phyloP scores from a whole-genome alignment of 2,113 vertebrate genomes.

The Tylochromis polylepis region DNA sequence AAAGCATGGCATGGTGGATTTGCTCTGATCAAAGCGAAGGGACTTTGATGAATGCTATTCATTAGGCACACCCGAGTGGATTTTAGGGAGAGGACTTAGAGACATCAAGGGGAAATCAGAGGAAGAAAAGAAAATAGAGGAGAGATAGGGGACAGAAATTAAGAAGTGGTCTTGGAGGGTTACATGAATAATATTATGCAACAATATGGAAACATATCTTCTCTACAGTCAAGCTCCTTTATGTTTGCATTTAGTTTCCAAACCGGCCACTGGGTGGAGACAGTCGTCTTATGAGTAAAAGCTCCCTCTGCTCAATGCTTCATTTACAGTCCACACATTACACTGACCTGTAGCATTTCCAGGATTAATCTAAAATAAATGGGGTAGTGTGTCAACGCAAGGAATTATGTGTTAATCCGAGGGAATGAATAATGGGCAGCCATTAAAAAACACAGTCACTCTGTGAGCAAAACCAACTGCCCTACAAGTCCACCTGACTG shows the following conservation, averaged over 20 bases:
- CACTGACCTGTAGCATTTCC: constrained; percentile 54
- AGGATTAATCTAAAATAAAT: constrained; percentile 60
- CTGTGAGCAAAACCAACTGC: constrained; percentile 24
- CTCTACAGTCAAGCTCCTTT: not conserved
- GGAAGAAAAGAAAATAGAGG: not conserved
- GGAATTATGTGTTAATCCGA: constrained; percentile 51
- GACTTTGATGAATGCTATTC: constrained; percentile 76
- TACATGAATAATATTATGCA: constrained; percentile 25
- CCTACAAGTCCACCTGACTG: constrained; percentile 42
- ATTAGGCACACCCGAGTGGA: constrained; percentile 63
- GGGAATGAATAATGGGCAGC: constrained; percentile 53
- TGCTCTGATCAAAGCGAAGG: constrained; percentile 65
- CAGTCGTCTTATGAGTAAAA: constrained; percentile 53
- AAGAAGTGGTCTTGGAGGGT: not conserved
- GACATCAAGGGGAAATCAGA: constrained; percentile 20
- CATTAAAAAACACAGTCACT: constrained; percentile 44
- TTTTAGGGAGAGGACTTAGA: constrained; percentile 21
- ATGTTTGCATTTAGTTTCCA: not conserved
- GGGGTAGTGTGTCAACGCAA: constrained; percentile 40
- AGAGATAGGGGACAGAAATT: not conserved
- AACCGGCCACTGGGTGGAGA: constrained; percentile 71
- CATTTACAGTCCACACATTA: constrained; percentile 16
- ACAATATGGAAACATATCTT: constrained; percentile 17
- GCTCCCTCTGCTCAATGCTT: not conserved
- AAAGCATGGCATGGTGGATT: constrained; percentile 37